These are phyloP conservation scores for Hylia prasina DNA, from an alignment of 2,113 vertebrate species.

Conservation along the genomic window DNA sequence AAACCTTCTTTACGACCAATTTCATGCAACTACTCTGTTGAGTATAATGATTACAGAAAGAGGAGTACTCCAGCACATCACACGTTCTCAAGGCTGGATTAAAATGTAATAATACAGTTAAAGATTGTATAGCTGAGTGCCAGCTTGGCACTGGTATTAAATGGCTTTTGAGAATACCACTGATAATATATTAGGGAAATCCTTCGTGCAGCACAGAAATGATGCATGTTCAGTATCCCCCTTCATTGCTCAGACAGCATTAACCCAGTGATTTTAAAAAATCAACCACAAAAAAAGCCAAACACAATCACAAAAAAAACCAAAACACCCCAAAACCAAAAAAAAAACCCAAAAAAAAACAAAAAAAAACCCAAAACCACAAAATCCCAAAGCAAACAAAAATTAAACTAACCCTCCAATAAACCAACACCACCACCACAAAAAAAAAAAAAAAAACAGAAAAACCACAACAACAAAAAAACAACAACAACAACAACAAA, in stretches of 20 bases:
- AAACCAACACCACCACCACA: not conserved
- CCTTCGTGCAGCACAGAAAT: not conserved
- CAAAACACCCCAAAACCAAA: no score
- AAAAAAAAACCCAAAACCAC: no score
- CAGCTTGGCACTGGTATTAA: not conserved
- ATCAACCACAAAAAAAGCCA: not conserved
- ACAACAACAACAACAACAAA: no score
- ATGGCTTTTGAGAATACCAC: not conserved
- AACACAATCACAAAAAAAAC: not conserved
- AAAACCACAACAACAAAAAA: no score
- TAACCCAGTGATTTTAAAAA: not conserved
- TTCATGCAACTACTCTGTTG: not conserved
- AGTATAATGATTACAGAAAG: not conserved
- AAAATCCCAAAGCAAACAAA: not conserved
- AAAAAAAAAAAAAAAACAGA: not conserved
- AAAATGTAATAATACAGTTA: not conserved
- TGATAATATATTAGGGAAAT: not conserved
- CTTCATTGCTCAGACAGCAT: not conserved
- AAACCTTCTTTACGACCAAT: not conserved
- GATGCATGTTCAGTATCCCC: not conserved
- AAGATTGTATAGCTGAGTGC: not conserved
- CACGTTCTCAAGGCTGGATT: not conserved
- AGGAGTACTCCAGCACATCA: not conserved
- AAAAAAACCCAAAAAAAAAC: no score
- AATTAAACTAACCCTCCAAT: not conserved